Conservation (phyloP, 2,888 invertebrate species). For the Selenia dentaria region DNA sequence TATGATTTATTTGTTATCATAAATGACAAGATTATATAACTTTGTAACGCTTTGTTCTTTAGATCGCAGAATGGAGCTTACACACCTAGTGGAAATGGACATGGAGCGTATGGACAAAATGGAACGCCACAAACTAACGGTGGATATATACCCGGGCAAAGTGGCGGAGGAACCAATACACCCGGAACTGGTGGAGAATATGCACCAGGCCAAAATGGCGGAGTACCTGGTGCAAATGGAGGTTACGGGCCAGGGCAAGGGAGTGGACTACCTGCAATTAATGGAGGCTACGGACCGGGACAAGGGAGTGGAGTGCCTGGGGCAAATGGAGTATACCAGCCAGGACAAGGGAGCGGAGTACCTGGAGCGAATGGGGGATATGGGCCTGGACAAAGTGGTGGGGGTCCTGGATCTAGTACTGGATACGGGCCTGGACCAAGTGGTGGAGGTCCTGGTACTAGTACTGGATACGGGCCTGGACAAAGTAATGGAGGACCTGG, state of each 20-base stretch:
- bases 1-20: background rate
- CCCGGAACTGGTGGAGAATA: slow-evolving; percentile 19
- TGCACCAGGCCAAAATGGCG: slow-evolving; percentile 22
- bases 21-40: too few relatives aligned
- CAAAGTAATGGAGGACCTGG: slow-evolving; percentile 6
- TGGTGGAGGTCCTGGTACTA: slow-evolving; percentile 14
- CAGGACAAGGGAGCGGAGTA: slow-evolving; percentile 4
- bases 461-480: slow-evolving; percentile 12
- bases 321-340: background rate
- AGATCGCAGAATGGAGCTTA: slow-evolving; percentile 28
- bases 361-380: slow-evolving; percentile 25
- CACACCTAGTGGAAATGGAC: slow-evolving; percentile 15
- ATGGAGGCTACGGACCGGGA: slow-evolving; percentile 12
- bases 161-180: slow-evolving; percentile 3
- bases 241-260: slow-evolving; percentile 26
- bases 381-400: slow-evolving; percentile 18
- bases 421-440: slow-evolving; percentile 13
- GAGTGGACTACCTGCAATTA: slow-evolving; percentile 14
- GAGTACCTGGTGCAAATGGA: slow-evolving; percentile 15
- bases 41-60: too few relatives aligned
- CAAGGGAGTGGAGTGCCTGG: slow-evolving; percentile 5
- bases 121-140: slow-evolving; percentile 12
- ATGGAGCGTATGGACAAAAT: slow-evolving; percentile 1
- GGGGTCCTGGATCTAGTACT: slow-evolving; percentile 9
- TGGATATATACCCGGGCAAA: slow-evolving; percentile 23